phyloP scores from a whole-genome alignment of 2,888 invertebrate species.

The Drosophila phalerata region DNA sequence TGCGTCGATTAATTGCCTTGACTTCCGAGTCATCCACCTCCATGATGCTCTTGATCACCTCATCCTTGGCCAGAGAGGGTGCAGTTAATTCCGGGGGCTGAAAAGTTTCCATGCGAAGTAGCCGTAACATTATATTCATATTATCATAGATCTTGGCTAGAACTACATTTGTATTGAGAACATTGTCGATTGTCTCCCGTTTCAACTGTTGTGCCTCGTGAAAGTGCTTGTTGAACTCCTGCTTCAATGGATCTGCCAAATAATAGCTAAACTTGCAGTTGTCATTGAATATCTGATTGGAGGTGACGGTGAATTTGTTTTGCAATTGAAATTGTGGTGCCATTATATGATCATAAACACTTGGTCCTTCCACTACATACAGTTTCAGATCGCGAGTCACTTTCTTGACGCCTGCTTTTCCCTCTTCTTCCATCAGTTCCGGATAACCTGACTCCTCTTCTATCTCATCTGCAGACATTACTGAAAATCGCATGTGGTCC shows the following conservation, averaged over 20 bases:
- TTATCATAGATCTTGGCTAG: constrained; percentile 74
- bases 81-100: constrained; percentile 53
- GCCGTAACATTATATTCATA: constrained; percentile 79
- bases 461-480: constrained; percentile 50
- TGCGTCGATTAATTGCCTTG: constrained; percentile 78
- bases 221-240: constrained; percentile 80
- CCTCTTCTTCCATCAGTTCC: neutral
- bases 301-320: constrained; percentile 66
- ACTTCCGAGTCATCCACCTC: constrained; percentile 82
- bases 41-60: constrained; percentile 77
- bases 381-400: constrained; percentile 38
- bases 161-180: constrained; percentile 68
- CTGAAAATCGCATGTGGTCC: constrained; percentile 58
- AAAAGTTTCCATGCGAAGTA: constrained; percentile 67
- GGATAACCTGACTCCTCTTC: constrained; percentile 8
- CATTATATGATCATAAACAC: constrained; percentile 76
- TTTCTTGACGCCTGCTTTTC: neutral
- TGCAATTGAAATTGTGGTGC: constrained; percentile 73
- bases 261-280: constrained; percentile 69
- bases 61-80: constrained; percentile 74
- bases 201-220: constrained; percentile 73
- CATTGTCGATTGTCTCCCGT: constrained; percentile 72
- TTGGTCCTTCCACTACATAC: constrained; percentile 59
- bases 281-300: constrained; percentile 76
- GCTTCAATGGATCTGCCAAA: constrained; percentile 67